Evolutionary conservation across 2,113 vertebrate species (phyloP), one percentile per base, ranked within the genome.

Genomic region (Chrysochloris asiatica): DNA sequence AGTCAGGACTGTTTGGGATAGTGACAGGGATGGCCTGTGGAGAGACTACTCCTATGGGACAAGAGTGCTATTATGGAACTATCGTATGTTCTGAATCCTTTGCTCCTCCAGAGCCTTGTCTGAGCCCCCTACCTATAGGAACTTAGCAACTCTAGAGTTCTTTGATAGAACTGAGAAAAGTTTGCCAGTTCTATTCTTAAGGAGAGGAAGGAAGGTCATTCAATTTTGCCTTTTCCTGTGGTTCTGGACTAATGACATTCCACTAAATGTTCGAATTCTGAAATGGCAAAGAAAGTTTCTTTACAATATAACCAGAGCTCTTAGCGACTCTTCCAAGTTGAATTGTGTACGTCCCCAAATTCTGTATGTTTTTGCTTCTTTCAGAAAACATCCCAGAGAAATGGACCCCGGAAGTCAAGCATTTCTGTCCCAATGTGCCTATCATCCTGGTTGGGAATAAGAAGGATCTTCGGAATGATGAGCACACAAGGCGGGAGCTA

Each of bases 381-480:
- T 72, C 85, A 99, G 99, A 99, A 98, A 99, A 99, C 98, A 99
- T 99, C 96, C 99, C 99, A 92, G 99, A 99, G 97, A 99, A 99
- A 93, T 99, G 99, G 99, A 99, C 99, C 94, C 99, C 99, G 0
- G 99, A 99, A 97, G 99, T 99, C 92, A 99, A 99, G 98, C 99
- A 99, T 97, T 99, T 99, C 97, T 99, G 99, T 95, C 99, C 99
- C 83, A 99, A 99, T 1, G 99, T 99, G 97, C 99, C 99, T 96
- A 99, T 99, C 93, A 99, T 99, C 95, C 98, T 99, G 94, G 99
- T 99, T 97, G 99, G 99, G 95, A 99, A 99, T 97, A 99, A 99
- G 97, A 99, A 99, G 97, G 99, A 99, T 95, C 98, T 99, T 97
- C 99, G 99, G 83, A 99, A 99, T 19, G 99, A 99, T 45, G 99